These are phyloP conservation scores for Biston betularia DNA, from an alignment of 2,888 invertebrate species.

Conservation along the genomic window DNA sequence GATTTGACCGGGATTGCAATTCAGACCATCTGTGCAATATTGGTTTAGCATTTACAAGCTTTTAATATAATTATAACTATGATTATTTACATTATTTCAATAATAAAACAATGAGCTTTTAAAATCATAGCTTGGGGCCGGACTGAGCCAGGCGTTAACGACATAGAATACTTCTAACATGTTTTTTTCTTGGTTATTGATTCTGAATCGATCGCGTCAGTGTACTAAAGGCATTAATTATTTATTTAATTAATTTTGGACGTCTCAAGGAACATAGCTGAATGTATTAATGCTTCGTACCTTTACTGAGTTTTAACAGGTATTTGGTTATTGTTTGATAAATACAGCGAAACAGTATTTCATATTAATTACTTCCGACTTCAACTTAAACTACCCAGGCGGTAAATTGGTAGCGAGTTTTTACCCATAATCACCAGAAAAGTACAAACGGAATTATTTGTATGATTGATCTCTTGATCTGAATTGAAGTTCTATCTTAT, in stretches of 20 bases:
- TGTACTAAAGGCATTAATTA: slow-evolving; percentile 2
- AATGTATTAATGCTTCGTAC: slow-evolving; percentile 15
- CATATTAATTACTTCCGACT: slow-evolving; percentile 6
- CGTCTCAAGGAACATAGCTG: slow-evolving; percentile 13
- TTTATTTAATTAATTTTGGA: slow-evolving; percentile 18
- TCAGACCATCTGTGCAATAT: too few relatives aligned
- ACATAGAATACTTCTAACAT: too few relatives aligned
- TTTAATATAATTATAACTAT: too few relatives aligned
- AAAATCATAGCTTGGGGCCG: too few relatives aligned
- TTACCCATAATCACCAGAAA: not conserved
- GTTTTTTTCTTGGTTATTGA: not conserved
- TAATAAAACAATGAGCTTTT: too few relatives aligned
- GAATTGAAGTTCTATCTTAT: too few relatives aligned
- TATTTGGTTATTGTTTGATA: slow-evolving; percentile 9
- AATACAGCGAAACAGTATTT: not conserved
- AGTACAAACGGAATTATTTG: not conserved
- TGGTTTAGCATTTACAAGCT: too few relatives aligned
- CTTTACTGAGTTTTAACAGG: slow-evolving; percentile 10
- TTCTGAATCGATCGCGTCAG: not conserved
- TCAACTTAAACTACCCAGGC: not conserved
- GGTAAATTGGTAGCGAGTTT: not conserved
- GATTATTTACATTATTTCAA: too few relatives aligned
- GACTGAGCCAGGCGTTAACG: too few relatives aligned
- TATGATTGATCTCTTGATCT: too few relatives aligned
- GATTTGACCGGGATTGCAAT: too few relatives aligned